Base-by-base conservation (phyloP, 2,888 invertebrate species). In the Pseudococcus longispinus region DNA sequence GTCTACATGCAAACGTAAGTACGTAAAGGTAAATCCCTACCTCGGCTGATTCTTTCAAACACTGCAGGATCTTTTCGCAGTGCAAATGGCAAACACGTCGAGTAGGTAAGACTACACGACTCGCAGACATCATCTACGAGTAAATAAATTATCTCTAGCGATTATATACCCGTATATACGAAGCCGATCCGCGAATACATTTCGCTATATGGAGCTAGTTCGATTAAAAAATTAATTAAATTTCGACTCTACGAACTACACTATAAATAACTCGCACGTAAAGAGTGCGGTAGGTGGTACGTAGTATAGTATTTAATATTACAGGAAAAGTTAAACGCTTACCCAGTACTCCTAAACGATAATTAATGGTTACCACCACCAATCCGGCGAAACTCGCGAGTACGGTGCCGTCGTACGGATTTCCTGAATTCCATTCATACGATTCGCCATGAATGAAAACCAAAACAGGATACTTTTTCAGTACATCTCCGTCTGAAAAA, bases 371-470 rank as follows among this genome's bases (percentile, higher is more conserved):
- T 91, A 97, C 96, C 88, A 96, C 96, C 89, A 97, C 95, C 89
- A 96, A 94, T 89, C 95, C 95, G 8, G 96, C 98, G 90, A 97
- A 97, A 89, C 98, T 97, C 51, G 99, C 96, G 88, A 99, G 93
- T 51, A 98, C 97, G 87, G 96, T 96, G 87, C 98, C 99, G 90
- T 99, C 99, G 92, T 98, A 99, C 0, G 98, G 97, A 92, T 98
- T 99, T 86, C 99, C 99, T 80, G 98, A 97, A 91, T 98, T 98
- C 96, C 98, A 98, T 91, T 98, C 98, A 92, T 97, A 98, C 90
- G 97, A 97, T 93, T 92, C 97, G 8, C 98, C 98, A 90, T 98
- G 98, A 88, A 98, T 95, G 92, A 97, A 98, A 86, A 98, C 97
- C 91, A 98, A 93, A 87, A 98, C 98, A 29, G 98, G 97, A 91